Evolutionary conservation across 2,113 vertebrate species (phyloP), one percentile per base, ranked within the genome.

Genomic region (Pseudopipra pipra): DNA sequence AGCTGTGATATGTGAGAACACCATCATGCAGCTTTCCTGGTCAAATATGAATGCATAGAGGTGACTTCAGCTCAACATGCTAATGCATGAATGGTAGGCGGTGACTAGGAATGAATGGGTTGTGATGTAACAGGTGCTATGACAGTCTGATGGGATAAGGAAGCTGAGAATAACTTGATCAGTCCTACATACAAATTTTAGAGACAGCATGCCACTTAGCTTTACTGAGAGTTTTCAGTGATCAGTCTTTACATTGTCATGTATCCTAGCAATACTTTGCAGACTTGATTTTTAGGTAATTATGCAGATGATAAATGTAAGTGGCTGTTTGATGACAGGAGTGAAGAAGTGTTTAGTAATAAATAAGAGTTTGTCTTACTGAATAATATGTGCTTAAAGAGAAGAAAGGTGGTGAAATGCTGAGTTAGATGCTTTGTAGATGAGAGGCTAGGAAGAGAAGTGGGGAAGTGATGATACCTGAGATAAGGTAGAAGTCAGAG

Each of bases 211-310:
- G 63, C 15, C 5, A 20, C 3, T 70, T 85, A 58, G 46, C 46
- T 91, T 90, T 74, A 44, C 35, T 75, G 56, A 16, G 5, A 25
- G 5, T 82, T 87, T 72, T 12, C 8, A 70, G 73, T 76, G 54
- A 31, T 67, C 6, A 66, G 81, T 61, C 75, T 87, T 92, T 82
- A 80, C 9, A 12, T 37, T 94, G 52, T 46, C 11, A 17, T 55
- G 27, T 62, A n/a, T 92, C 30, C 23, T 90, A 30, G 59, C 67
- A 89, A 11, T 84, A 94, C 33, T 62, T 73, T 61, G 63, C 46
- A 58, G n/a, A 13, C 35, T 95, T 88, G 67, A 76, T 95, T 92
- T 97, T 59, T 90, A 66, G 84, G n/a, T 77, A 59, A n/a, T 89
- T 93, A 78, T 28, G 35, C 73, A 78, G 80, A 82, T 75, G 44